phyloP scores from a whole-genome alignment of 2,888 invertebrate species.

The Trisateles emortualis region DNA sequence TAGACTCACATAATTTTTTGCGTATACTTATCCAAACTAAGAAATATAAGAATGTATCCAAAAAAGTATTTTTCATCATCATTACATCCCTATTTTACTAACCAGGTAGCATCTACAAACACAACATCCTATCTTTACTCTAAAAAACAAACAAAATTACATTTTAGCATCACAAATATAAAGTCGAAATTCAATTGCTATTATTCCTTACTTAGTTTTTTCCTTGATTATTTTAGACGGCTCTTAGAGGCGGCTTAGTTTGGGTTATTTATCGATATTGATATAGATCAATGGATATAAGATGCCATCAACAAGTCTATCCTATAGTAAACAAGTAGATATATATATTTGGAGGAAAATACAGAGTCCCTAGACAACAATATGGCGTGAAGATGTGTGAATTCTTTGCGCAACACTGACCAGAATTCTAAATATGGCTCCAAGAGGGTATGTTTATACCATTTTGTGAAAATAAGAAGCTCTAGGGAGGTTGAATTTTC shows the following conservation, averaged over 20 bases:
- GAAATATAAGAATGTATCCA: neutral
- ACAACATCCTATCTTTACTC: conserved; percentile 5
- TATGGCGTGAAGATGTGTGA: conserved; percentile 8
- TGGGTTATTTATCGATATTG: conserved; percentile 26
- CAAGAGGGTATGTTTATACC: conserved; percentile 1
- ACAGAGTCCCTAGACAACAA: neutral
- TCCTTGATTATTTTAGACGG: conserved; percentile 23
- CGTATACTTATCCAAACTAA: no score
- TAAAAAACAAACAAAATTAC: conserved; percentile 13
- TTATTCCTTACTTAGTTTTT: neutral
- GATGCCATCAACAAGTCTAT: neutral
- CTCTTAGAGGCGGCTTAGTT: conserved; percentile 4
- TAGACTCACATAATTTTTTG: no score
- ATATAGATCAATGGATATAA: conserved; percentile 14
- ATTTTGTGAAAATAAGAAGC: neutral
- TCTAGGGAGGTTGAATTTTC: neutral
- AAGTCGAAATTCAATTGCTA: conserved; percentile 5
- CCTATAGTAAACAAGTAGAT: neutral
- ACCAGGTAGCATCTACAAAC: conserved; percentile 16
- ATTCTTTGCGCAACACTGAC: conserved; percentile 7
- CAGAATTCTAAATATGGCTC: conserved; percentile 6
- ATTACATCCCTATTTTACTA: conserved; percentile 12
- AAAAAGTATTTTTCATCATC: neutral
- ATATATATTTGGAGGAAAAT: neutral
- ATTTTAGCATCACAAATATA: neutral